Conservation (phyloP, 2,797 vertebrate genomes). For the Pseudomugil tenellus region DNA sequence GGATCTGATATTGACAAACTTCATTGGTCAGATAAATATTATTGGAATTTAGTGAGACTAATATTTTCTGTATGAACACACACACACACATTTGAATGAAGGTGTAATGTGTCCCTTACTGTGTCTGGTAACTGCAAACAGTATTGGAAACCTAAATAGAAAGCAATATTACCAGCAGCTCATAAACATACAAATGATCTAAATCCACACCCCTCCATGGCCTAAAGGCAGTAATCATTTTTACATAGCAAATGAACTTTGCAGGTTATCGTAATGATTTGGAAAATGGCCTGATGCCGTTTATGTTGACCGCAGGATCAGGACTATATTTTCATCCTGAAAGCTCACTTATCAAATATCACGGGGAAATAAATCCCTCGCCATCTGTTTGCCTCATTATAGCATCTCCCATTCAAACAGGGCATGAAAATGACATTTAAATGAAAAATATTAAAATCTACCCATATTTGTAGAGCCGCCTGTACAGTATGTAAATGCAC, state of each 20-base stretch:
- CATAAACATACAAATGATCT: slow-evolving; percentile 25
- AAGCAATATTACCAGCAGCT: slow-evolving; percentile 27
- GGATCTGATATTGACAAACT: too few relatives aligned
- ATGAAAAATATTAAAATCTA: slow-evolving; percentile 81
- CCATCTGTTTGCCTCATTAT: slow-evolving; percentile 71
- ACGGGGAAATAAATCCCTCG: slow-evolving; percentile 49
- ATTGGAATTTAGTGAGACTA: too few relatives aligned
- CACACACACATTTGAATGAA: too few relatives aligned
- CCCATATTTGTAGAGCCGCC: slow-evolving; percentile 78
- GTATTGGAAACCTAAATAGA: too few relatives aligned
- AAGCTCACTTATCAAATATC: slow-evolving; percentile 70
- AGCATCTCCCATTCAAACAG: slow-evolving; percentile 84
- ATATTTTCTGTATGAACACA: too few relatives aligned
- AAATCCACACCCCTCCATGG: slow-evolving; percentile 6
- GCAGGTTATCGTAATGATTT: slow-evolving; percentile 39
- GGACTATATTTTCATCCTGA: slow-evolving; percentile 48
- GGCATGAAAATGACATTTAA: slow-evolving; percentile 84
- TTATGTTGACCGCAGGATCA: slow-evolving; percentile 45
- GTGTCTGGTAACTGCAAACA: too few relatives aligned
- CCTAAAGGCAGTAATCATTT: slow-evolving; percentile 27
- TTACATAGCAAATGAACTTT: slow-evolving; percentile 52
- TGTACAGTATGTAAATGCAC: slow-evolving; percentile 82
- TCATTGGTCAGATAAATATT: too few relatives aligned
- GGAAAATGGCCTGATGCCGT: slow-evolving; percentile 38
- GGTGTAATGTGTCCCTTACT: too few relatives aligned